phyloP scores from a whole-genome alignment of 2,797 vertebrate species.

The Characodon lateralis region DNA sequence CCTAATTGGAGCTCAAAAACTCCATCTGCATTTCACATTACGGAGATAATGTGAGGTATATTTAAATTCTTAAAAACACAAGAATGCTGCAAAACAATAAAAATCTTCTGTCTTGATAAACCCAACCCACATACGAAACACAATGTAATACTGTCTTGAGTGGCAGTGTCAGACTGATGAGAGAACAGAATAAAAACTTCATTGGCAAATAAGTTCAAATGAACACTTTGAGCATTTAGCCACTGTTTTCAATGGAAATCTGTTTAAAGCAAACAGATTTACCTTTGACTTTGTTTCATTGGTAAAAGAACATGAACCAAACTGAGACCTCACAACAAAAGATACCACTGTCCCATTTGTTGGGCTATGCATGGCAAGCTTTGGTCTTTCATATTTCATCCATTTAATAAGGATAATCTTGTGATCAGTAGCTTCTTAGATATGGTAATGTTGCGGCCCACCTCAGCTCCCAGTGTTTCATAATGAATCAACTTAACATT shows the following conservation, averaged over 20 bases:
- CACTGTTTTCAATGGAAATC: too few species aligned
- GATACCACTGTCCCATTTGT: conserved; percentile 34
- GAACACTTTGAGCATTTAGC: not conserved
- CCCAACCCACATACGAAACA: not conserved
- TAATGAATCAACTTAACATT: conserved; percentile 1
- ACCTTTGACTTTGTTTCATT: conserved; percentile 64
- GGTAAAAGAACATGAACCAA: conserved; percentile 50
- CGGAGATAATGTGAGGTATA: conserved; percentile 7
- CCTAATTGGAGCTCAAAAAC: conserved; percentile 40
- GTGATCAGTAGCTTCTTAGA: accelerated
- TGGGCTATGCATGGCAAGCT: conserved; percentile 49
- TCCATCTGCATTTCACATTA: conserved; percentile 49
- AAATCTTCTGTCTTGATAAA: not conserved
- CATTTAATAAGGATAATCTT: conserved; percentile 57
- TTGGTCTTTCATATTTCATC: not conserved
- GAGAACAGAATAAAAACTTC: not conserved
- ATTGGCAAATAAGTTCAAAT: conserved; percentile 7
- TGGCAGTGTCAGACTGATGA: not conserved
- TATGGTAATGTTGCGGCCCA: conserved; percentile 57
- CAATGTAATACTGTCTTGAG: not conserved
- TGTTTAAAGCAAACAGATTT: conserved; percentile 18
- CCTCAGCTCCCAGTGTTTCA: conserved; percentile 31
- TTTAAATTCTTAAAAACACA: not conserved
- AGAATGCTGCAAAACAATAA: not conserved
- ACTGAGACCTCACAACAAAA: conserved; percentile 65